Conservation (phyloP, 2,797 vertebrate genomes). For the Phoebastria nigripes region DNA sequence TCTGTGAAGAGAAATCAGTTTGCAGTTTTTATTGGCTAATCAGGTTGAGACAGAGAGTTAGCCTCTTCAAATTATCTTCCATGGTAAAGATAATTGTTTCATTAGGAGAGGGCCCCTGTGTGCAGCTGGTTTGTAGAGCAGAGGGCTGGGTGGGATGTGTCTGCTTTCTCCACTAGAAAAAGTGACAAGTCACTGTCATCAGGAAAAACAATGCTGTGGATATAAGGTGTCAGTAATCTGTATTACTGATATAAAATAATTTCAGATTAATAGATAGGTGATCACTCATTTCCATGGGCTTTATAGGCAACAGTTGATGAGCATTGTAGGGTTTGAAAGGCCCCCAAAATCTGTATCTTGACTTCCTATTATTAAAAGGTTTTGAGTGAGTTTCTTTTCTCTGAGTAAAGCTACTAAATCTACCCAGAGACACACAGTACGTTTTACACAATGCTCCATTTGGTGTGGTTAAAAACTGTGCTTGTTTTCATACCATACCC, state of each 20-base stretch:
- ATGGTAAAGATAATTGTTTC: background rate
- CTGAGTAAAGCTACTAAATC: background rate
- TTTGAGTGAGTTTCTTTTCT: background rate
- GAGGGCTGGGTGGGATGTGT: background rate
- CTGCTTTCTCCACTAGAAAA: background rate
- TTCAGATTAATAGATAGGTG: background rate
- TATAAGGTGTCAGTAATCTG: background rate
- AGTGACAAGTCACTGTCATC: background rate
- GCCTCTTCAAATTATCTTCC: background rate
- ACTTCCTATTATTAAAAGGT: background rate
- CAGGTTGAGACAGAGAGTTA: background rate
- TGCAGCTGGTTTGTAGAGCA: background rate
- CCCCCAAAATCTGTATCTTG: background rate
- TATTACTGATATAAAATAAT: background rate
- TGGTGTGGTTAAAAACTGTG: background rate
- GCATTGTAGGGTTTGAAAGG: background rate
- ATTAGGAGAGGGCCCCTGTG: background rate
- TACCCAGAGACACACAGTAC: background rate
- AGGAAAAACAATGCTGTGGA: background rate
- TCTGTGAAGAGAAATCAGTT: background rate
- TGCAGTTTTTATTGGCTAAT: background rate
- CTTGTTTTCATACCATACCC: background rate
- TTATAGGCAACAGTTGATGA: background rate
- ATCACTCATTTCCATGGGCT: background rate
- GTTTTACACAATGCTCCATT: background rate